A percentile compares a stretch with the other conserved stretches of the same genome.
Evolutionary conservation across 1,140 invertebrate species (phyloP).

Genomic region (Drosophila lacteicornis): DNA sequence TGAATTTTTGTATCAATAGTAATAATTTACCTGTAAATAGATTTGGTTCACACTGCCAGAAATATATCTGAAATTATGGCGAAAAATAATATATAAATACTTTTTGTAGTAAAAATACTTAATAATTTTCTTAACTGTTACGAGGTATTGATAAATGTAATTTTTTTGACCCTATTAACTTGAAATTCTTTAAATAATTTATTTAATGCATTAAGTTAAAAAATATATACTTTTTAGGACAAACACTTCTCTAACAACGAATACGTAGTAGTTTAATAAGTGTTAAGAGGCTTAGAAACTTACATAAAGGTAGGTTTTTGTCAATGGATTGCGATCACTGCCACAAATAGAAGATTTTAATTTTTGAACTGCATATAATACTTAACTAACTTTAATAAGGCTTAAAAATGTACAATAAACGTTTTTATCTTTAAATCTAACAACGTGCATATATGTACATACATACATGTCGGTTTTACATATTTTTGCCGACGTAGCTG

Average conservation of each 20-base stretch:
- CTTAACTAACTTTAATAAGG: not conserved
- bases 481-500: constrained; percentile 68
- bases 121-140: not conserved
- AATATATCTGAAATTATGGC: constrained; percentile 6
- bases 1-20: not conserved
- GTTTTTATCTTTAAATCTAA: not conserved
- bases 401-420: not conserved
- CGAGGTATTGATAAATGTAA: not conserved
- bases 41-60: constrained; percentile 1
- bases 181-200: not conserved
- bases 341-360: not conserved
- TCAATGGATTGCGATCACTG: not conserved
- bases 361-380: too few relatives aligned
- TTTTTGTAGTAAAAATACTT: not conserved
- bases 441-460: not conserved
- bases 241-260: not conserved
- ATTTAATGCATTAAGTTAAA: not conserved
- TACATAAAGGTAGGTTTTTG: not conserved
- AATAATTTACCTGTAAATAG: constrained; percentile 6
- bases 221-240: too few relatives aligned
- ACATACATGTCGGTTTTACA: constrained; percentile 7
- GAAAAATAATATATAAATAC: not conserved
- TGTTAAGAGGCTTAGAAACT: not conserved
- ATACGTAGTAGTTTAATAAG: not conserved
- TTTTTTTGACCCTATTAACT: not conserved